These are phyloP conservation scores for Apeltes quadracus DNA, from an alignment of 2,113 vertebrate genomes.

Conservation along the genomic window DNA sequence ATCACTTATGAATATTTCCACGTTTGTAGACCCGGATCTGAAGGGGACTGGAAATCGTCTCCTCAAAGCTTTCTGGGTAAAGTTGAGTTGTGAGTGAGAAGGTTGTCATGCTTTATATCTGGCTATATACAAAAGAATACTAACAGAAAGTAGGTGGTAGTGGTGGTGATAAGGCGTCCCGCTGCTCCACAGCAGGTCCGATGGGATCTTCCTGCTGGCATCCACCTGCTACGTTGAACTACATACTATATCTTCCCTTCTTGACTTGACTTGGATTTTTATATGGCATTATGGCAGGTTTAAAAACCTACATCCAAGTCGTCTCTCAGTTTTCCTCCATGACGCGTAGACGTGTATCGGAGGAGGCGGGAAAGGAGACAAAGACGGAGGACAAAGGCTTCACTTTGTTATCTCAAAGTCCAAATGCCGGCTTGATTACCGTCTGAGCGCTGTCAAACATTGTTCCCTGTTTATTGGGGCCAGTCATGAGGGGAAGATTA, in stretches of 20 bases:
- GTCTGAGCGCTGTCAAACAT: slow-evolving; percentile 53
- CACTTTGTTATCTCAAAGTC: slow-evolving; percentile 56
- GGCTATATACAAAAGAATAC: slow-evolving; percentile 10
- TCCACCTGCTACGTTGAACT: slow-evolving; percentile 14
- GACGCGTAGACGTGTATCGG: slow-evolving; percentile 12
- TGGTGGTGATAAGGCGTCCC: slow-evolving; percentile 3
- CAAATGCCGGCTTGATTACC: slow-evolving; percentile 55
- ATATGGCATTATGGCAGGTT: background rate
- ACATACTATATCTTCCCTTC: slow-evolving; percentile 3
- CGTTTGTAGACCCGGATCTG: slow-evolving; percentile 32
- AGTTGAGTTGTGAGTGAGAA: slow-evolving; percentile 9
- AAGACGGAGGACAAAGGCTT: slow-evolving; percentile 34
- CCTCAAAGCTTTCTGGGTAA: background rate
- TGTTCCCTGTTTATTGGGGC: slow-evolving; percentile 22
- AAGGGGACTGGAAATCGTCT: slow-evolving; percentile 39
- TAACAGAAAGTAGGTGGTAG: background rate
- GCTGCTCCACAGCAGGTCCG: slow-evolving; percentile 20
- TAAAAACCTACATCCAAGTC: slow-evolving; percentile 8
- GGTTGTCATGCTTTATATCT: slow-evolving; percentile 13
- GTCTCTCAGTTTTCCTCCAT: background rate
- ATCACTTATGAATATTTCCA: slow-evolving; percentile 59
- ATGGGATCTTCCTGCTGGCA: slow-evolving; percentile 14
- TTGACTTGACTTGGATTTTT: slow-evolving; percentile 11
- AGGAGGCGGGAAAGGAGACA: slow-evolving; percentile 22
- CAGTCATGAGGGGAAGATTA: slow-evolving; percentile 44